Percentiles rank a stretch among this genome's conserved stretches.
phyloP scores from a whole-genome alignment of 2,888 invertebrate species.

The Eupithecia tripunctaria region DNA sequence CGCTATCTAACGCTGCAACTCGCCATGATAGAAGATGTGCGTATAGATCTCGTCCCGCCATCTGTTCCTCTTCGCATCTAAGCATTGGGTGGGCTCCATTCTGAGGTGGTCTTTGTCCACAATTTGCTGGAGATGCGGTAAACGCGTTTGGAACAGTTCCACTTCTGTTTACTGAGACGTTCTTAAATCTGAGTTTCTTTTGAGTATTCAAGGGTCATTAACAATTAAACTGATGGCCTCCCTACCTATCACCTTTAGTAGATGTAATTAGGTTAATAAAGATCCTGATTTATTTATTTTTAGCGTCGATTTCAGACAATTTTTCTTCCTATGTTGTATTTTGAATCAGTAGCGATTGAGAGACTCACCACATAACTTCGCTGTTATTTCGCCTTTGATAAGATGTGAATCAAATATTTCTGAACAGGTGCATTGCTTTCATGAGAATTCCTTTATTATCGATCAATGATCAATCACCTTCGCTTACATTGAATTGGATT shows the following conservation, averaged over 20 bases:
- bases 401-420: not conserved
- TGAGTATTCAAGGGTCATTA: too few relatives aligned
- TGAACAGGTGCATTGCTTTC: not conserved
- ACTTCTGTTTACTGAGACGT: too few relatives aligned
- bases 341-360: not conserved
- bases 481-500: not conserved
- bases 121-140: not conserved
- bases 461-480: slow-evolving; percentile 1
- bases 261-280: too few relatives aligned
- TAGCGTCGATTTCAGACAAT: not conserved
- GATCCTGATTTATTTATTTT: too few relatives aligned
- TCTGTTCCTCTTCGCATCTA: too few relatives aligned
- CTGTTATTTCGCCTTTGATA: not conserved
- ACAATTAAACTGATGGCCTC: too few relatives aligned
- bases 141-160: too few relatives aligned
- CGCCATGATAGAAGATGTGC: not conserved
- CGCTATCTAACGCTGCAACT: not conserved
- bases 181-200: too few relatives aligned
- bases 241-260: too few relatives aligned
- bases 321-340: not conserved
- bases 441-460: not conserved
- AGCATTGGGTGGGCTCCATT: not conserved
- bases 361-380: not conserved
- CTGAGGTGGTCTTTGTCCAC: not conserved
- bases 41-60: not conserved